Base-by-base conservation (phyloP, 2,113 vertebrate species). In the Sinosuthora webbiana region DNA sequence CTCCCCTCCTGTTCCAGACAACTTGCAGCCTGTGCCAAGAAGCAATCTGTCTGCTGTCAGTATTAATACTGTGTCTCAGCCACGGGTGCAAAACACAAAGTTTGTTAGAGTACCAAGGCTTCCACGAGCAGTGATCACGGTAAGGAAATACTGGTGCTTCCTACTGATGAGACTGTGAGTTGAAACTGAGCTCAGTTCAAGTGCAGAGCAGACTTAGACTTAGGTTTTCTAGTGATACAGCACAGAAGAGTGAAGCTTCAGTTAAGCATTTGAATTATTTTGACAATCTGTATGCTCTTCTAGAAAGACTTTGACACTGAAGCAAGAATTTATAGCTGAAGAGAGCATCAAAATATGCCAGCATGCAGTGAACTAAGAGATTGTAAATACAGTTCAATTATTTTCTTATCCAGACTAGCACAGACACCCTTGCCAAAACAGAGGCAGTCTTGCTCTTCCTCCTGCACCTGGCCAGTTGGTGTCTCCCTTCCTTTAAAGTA, bases 31-130 rank as follows among this genome's bases (percentile, higher is more conserved):
- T 53, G 92, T 98, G 37, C 87, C 97, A 97, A 98, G 98, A 97
- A 98, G 97, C 50, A 98, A 98, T 96, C 94, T 99, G 37, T 98
- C 98, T 12, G 96, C 98, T 45, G 98, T 99, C 95, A 99, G 98
- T 96, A 98, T 99, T 97, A 99, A 99, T 96, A 98, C 98, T 2
- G 98, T 98, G 78, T 96, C 95, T 83, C 98, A 98, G 82, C 90
- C 98, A 5, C 98, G 99, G 22, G 96, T 97, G 59, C 97, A 97
- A 62, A 98, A 95, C 55, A 98, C 96, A 49, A 99, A 99, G 97
- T 99, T 99, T 87, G 76, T 97, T 71, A 98, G 99, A 97, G 98
- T 97, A 50, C 98, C 98, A 2, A 98, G 98, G 42, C 92, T 97
- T 31, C 96, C 98, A 87, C 97, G 99, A 96, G 98, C 98, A 87